These are phyloP conservation scores for Agonopterix subpropinquella DNA, from an alignment of 2,888 invertebrate genomes.

Conservation along the genomic window DNA sequence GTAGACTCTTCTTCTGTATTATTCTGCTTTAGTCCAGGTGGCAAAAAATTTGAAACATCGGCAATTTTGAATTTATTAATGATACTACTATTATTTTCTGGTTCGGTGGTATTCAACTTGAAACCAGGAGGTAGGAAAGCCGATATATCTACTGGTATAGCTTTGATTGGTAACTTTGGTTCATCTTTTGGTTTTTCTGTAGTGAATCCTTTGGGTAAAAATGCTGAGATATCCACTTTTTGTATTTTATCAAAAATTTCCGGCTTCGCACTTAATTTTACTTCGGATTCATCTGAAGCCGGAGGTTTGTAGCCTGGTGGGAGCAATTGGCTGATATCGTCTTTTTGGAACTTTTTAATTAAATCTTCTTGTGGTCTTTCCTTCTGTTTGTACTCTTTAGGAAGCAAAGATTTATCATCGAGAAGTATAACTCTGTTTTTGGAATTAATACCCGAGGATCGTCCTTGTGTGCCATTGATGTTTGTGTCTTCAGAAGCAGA, in stretches of 20 bases:
- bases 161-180: slow-evolving; percentile 32
- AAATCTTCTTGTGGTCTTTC: slow-evolving; percentile 55
- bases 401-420: slow-evolving; percentile 70
- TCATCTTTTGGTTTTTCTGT: slow-evolving; percentile 40
- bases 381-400: slow-evolving; percentile 72
- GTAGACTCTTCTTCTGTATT: slow-evolving; percentile 34
- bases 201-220: slow-evolving; percentile 79
- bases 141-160: slow-evolving; percentile 66
- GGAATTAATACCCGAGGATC: slow-evolving; percentile 70
- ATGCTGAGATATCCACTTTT: slow-evolving; percentile 67
- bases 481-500: slow-evolving; percentile 31
- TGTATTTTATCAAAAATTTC: slow-evolving; percentile 41
- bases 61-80: slow-evolving; percentile 44
- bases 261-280: slow-evolving; percentile 40
- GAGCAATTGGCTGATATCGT: slow-evolving; percentile 76
- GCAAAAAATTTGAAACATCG: slow-evolving; percentile 78
- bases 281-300: slow-evolving; percentile 35
- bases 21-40: slow-evolving; percentile 75
- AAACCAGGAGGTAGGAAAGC: slow-evolving; percentile 80
- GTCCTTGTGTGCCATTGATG: slow-evolving; percentile 59
- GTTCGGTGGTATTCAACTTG: slow-evolving; percentile 50
- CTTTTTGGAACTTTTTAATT: slow-evolving; percentile 65
- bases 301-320: slow-evolving; percentile 80
- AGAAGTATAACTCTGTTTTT: slow-evolving; percentile 76
- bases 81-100: slow-evolving; percentile 22